Evolutionary conservation across 1,140 invertebrate genomes (phyloP).

Genomic region (Schmidtea mediterranea): DNA sequence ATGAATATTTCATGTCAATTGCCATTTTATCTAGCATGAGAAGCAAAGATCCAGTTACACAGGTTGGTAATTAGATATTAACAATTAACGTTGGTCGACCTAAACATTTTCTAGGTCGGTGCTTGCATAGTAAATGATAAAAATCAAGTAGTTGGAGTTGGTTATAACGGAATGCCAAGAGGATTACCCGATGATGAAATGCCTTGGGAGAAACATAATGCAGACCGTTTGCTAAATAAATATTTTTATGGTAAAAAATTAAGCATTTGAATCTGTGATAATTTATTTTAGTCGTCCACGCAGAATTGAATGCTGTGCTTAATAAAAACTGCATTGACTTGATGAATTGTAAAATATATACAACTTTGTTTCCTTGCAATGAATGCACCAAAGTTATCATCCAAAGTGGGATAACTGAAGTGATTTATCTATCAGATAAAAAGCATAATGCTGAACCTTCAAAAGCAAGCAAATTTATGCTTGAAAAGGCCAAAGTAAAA

Average conservation of each 20-base stretch:
- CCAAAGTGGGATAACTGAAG: constrained; percentile 54
- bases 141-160: constrained; percentile 65
- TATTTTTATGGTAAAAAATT: constrained; percentile 48
- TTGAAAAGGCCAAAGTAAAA: too few species aligned
- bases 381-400: constrained; percentile 90
- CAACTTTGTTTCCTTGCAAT: constrained; percentile 67
- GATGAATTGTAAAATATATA: constrained; percentile 52
- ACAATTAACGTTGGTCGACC: neutral
- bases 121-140: constrained; percentile 62
- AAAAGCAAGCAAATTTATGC: too few species aligned
- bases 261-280: neutral
- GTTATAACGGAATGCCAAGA: constrained; percentile 76
- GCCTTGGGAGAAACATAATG: constrained; percentile 45
- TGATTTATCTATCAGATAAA: constrained; percentile 17
- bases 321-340: constrained; percentile 56
- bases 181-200: constrained; percentile 61
- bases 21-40: constrained; percentile 53
- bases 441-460: neutral
- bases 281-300: constrained; percentile 57
- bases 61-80: constrained; percentile 33
- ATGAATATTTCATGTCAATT: constrained; percentile 72
- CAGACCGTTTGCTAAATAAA: constrained; percentile 41
- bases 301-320: constrained; percentile 78
- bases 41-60: constrained; percentile 66
- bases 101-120: constrained; percentile 38